Evolutionary conservation across 2,888 invertebrate species (phyloP).

Genomic region (Trichogramma evanescens): DNA sequence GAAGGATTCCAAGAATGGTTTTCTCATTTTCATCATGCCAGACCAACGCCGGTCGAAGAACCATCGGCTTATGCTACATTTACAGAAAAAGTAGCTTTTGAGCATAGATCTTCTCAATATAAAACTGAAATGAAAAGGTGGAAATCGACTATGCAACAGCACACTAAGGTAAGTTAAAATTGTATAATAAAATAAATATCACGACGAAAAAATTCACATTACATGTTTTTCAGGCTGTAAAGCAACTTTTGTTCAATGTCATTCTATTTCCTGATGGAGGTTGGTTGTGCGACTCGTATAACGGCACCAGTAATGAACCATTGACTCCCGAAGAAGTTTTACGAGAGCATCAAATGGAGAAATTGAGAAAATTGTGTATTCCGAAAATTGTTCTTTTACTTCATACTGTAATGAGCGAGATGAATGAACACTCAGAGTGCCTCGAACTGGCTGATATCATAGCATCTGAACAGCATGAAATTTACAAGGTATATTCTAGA

Average conservation of each 20-base stretch:
- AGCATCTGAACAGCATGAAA: constrained; percentile 67
- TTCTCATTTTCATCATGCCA: constrained; percentile 70
- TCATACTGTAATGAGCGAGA: constrained; percentile 70
- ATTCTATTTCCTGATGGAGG: constrained; percentile 82
- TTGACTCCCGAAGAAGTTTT: constrained; percentile 49
- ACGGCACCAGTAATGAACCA: constrained; percentile 50
- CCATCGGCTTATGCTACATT: constrained; percentile 61
- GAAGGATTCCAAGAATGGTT: constrained; percentile 89
- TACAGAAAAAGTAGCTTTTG: constrained; percentile 80
- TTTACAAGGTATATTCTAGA: constrained; percentile 62
- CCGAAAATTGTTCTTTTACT: constrained; percentile 76
- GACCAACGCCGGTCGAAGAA: constrained; percentile 64
- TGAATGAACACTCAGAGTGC: constrained; percentile 69
- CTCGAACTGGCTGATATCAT: constrained; percentile 70
- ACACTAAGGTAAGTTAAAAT: constrained; percentile 54
- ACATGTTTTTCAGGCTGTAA: constrained; percentile 56
- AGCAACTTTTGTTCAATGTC: constrained; percentile 76
- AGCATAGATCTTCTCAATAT: constrained; percentile 75
- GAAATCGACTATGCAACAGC: constrained; percentile 63
- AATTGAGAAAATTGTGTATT: constrained; percentile 72
- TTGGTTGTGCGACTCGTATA: constrained; percentile 73
- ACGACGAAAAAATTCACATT: constrained; percentile 1
- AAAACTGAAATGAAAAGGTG: constrained; percentile 72
- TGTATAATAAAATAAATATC: not conserved
- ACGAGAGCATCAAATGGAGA: constrained; percentile 64